Conservation (phyloP, 1,140 invertebrate species). For the Augochlora pura region DNA sequence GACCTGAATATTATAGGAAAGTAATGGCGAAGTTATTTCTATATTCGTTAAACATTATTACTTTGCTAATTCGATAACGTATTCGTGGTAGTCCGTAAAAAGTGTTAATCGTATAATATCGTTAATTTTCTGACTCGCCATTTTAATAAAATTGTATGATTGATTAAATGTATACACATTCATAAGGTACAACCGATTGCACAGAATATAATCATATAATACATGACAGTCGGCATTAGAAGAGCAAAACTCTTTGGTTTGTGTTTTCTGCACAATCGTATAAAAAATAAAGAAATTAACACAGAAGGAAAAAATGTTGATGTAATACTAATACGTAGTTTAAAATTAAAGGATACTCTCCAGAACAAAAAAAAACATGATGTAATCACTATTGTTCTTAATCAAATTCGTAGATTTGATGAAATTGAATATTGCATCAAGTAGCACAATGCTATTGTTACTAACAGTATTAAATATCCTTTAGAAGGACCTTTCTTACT, state of each 20-base stretch:
- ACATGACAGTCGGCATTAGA: not conserved
- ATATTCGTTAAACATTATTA: not conserved
- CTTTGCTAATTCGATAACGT: not conserved
- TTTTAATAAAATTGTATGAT: not conserved
- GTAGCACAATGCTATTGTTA: not conserved
- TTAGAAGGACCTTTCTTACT: not conserved
- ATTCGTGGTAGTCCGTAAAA: not conserved
- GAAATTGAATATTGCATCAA: not conserved
- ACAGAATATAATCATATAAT: not conserved
- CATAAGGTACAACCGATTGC: too few relatives aligned
- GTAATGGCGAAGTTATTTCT: not conserved
- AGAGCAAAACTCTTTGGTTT: constrained; percentile 4
- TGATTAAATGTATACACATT: too few relatives aligned
- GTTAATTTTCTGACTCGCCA: not conserved
- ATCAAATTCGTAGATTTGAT: not conserved
- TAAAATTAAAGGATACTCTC: too few relatives aligned
- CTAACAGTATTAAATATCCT: constrained; percentile 7
- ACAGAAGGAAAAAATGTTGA: not conserved
- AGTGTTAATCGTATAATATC: not conserved
- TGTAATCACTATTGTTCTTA: too few relatives aligned
- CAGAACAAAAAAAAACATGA: too few relatives aligned
- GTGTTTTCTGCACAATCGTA: not conserved
- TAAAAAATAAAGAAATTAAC: not conserved
- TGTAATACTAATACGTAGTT: too few relatives aligned
- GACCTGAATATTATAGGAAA: not conserved